Percentiles rank a stretch among this genome's conserved stretches.
Conservation (phyloP, 2,888 invertebrate species). For the Troides oblongomaculatus region DNA sequence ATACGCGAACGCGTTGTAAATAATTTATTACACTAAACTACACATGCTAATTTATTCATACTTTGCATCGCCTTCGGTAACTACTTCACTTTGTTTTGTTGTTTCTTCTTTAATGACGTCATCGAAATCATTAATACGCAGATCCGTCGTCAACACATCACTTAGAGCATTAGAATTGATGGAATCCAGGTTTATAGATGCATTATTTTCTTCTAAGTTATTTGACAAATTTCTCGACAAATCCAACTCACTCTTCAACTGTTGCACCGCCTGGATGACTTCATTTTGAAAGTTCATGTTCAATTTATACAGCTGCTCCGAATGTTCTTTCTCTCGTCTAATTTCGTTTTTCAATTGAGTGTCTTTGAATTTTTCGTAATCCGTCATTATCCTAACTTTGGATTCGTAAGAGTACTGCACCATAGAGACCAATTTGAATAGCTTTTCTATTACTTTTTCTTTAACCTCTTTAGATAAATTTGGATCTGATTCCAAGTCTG, state of each 20-base stretch:
- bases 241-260: conserved; percentile 68
- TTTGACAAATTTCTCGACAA: conserved; percentile 55
- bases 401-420: conserved; percentile 73
- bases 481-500: conserved; percentile 70
- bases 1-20: conserved; percentile 3
- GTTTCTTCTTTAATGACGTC: conserved; percentile 10
- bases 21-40: conserved; percentile 21
- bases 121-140: neutral
- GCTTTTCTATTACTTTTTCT: conserved; percentile 69
- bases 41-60: conserved; percentile 26
- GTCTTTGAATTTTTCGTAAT: conserved; percentile 71
- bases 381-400: conserved; percentile 69
- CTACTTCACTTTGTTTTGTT: conserved; percentile 10
- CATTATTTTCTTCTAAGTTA: conserved; percentile 45
- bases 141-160: conserved; percentile 12
- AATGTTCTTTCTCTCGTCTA: conserved; percentile 69
- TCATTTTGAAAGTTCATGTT: conserved; percentile 75
- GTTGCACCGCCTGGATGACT: conserved; percentile 68
- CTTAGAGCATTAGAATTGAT: conserved; percentile 54
- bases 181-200: conserved; percentile 43
- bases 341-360: conserved; percentile 65
- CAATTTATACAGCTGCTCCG: conserved; percentile 69
- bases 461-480: conserved; percentile 68
- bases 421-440: conserved; percentile 70
- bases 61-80: conserved; percentile 8